phyloP scores from a whole-genome alignment of 1,140 invertebrate genomes.

The Drosophila tani region DNA sequence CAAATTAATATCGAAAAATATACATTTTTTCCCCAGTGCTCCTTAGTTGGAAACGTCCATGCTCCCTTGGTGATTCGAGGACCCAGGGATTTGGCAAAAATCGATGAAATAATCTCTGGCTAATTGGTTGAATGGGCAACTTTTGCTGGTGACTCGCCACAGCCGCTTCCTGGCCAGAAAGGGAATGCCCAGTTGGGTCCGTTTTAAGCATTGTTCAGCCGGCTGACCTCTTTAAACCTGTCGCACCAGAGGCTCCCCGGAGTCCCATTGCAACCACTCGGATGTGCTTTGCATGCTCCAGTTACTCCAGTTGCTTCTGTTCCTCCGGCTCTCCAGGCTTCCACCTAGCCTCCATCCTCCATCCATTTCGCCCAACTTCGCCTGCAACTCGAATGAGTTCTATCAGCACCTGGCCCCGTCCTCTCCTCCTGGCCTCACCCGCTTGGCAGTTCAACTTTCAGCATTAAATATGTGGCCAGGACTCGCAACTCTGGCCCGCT shows the following conservation, averaged over 20 bases:
- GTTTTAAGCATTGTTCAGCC: conserved; percentile 50
- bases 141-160: conserved; percentile 34
- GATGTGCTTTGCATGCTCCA: conserved; percentile 80
- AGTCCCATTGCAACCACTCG: conserved; percentile 63
- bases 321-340: conserved; percentile 7
- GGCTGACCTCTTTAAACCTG: conserved; percentile 57
- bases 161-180: conserved; percentile 20
- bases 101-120: conserved; percentile 57
- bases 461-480: conserved; percentile 77
- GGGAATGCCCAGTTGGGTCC: conserved; percentile 54
- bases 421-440: conserved; percentile 1
- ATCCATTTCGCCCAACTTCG: conserved; percentile 33
- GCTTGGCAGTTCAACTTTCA: conserved; percentile 54
- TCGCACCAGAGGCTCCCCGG: conserved; percentile 43
- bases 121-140: conserved; percentile 56
- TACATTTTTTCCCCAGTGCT: conserved; percentile 3
- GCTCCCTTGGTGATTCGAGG: conserved; percentile 5
- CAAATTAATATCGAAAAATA: not conserved
- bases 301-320: conserved; percentile 46
- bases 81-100: conserved; percentile 27
- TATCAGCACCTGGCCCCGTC: conserved; percentile 51
- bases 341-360: conserved; percentile 6
- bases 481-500: conserved; percentile 30
- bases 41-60: not conserved
- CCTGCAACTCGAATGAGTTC: conserved; percentile 53